Percentiles rank a stretch among this genome's conserved stretches.
Conservation (phyloP, 2,888 invertebrate species). For the Rhamphomyia laevipes region DNA sequence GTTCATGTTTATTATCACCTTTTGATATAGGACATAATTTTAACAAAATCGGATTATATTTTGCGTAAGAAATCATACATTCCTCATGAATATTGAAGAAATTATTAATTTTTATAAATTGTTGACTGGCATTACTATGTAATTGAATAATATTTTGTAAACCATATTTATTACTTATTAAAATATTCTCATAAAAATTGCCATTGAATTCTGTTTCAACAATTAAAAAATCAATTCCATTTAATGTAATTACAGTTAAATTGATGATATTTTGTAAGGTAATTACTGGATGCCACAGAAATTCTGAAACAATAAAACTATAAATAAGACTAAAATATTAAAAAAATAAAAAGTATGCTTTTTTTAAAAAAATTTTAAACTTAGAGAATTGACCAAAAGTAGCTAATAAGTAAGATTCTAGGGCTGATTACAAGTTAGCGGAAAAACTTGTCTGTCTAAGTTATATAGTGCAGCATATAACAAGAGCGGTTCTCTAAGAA, state of each 20-base stretch:
- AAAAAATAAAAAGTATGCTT: too few relatives aligned
- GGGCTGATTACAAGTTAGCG: too few relatives aligned
- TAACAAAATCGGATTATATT: slow-evolving; percentile 1
- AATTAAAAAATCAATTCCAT: slow-evolving; percentile 14
- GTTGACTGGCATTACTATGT: slow-evolving; percentile 7
- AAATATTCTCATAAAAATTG: slow-evolving; percentile 11
- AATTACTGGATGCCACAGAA: too few relatives aligned
- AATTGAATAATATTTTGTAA: slow-evolving; percentile 12
- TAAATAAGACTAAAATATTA: too few relatives aligned
- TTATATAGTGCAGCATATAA: too few relatives aligned
- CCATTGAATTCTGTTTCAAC: slow-evolving; percentile 13
- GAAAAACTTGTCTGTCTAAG: too few relatives aligned
- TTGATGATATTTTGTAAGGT: too few relatives aligned
- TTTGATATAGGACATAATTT: slow-evolving; percentile 8
- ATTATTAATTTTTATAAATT: not conserved
- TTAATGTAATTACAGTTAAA: slow-evolving; percentile 8
- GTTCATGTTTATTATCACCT: slow-evolving; percentile 2
- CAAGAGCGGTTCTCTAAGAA: too few relatives aligned
- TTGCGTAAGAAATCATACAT: slow-evolving; percentile 13
- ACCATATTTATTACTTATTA: slow-evolving; percentile 13
- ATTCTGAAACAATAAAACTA: too few relatives aligned
- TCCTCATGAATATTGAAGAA: slow-evolving; percentile 8
- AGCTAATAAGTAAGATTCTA: too few relatives aligned
- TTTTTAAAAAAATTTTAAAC: too few relatives aligned
- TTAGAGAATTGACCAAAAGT: too few relatives aligned